Evolutionary conservation across 1,140 invertebrate species (phyloP), one percentile per base, ranked within the genome.

Genomic region (Hyposmocoma kahamanoa): DNA sequence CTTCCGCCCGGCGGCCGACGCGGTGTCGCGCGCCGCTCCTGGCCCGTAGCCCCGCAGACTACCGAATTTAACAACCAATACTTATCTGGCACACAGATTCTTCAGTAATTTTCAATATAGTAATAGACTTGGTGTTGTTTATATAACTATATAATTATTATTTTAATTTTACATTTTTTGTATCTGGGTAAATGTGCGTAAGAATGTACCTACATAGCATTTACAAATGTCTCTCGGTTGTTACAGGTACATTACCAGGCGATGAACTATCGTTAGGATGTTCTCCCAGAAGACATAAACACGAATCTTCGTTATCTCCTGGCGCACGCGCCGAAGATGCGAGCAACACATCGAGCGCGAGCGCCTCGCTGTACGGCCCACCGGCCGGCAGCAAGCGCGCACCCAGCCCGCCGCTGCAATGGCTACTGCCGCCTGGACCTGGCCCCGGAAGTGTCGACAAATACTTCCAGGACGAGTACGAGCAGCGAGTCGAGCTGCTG

Each of bases 251-350:
- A 51, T 88, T 95, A 78, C 90, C 93, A 61, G 91, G 91, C 30
- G 92, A 94, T 70, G 93, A 94, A 70, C 82, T 94, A 19, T 92
- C 92, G 0, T 79, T 93, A 68, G 92, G 58, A 10, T 86, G 77
- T 58, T 87, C 67, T 44, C 77, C 90, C 69, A 83, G 88, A 62
- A 89, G 87, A 60, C 89, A 89, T 48, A 87, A 89, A 58, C 89
- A 89, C 57, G 89, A 90, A 53, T 85, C 88, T 41, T 88, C 88
- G 44, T 72, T 89, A 34, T 89, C 85, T 56, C 88, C 87, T 49
- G 89, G 90, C 46, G 89, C 89, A 47, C 90, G 91, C 59, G 92
- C 93, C 62, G 93, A 95, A 76, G 92, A 94, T 63, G 90, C 90
- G 67, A 91, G 90, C 79, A 88, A 90, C 82, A 87, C 89, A 78